Conservation (phyloP, 64 coral and sea anemone genomes). For the Pocillopora verrucosa region DNA sequence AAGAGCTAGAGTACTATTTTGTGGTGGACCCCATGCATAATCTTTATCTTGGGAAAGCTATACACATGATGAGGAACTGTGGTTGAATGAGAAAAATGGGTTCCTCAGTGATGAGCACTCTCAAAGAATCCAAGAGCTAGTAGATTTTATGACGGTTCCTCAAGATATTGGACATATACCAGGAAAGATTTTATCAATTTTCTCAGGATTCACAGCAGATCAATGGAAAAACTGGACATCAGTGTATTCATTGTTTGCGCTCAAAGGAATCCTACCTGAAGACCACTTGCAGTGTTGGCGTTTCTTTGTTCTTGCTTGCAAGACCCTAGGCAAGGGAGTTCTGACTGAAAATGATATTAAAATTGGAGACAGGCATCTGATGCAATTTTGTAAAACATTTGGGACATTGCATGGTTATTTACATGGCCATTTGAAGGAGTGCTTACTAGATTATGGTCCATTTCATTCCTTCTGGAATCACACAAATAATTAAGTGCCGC, state of each 20-base stretch:
- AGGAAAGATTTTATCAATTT: constrained; percentile 59
- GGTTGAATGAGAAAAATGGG: constrained; percentile 46
- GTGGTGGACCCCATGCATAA: constrained; percentile 80
- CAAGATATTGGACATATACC: constrained; percentile 72
- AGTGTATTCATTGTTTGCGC: constrained; percentile 58
- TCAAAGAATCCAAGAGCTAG: constrained; percentile 57
- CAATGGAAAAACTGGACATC: constrained; percentile 79
- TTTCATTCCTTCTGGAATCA: constrained; percentile 65
- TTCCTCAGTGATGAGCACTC: constrained; percentile 49
- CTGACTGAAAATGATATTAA: constrained; percentile 56
- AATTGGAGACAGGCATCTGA: constrained; percentile 63
- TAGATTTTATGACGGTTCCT: constrained; percentile 66
- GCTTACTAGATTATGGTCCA: constrained; percentile 63
- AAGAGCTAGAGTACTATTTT: constrained; percentile 62
- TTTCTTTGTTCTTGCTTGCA: constrained; percentile 55
- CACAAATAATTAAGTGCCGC: too few species aligned
- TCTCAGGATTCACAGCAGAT: constrained; percentile 68
- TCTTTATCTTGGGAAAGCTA: constrained; percentile 66
- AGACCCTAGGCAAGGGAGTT: constrained; percentile 32
- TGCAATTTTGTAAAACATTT: constrained; percentile 45
- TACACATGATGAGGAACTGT: constrained; percentile 68
- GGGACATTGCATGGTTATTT: constrained; percentile 70
- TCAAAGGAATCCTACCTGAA: constrained; percentile 55
- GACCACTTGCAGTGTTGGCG: constrained; percentile 61
- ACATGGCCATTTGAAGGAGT: constrained; percentile 53